Base-by-base conservation (phyloP, 1,140 invertebrate genomes). In the Pteromalus puparum region DNA sequence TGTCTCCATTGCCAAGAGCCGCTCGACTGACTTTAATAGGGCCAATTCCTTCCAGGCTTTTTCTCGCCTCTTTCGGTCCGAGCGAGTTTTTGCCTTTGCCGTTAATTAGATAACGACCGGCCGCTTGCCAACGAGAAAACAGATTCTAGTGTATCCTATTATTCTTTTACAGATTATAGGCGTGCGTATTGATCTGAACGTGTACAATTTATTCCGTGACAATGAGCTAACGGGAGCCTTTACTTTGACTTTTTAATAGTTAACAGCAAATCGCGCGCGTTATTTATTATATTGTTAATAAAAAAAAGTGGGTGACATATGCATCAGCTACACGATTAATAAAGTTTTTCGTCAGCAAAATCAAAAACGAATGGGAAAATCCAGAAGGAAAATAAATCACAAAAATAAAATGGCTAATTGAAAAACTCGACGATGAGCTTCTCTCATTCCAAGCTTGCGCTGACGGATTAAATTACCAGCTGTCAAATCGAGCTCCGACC, bases 401-500 rank as follows among this genome's bases (percentile, higher is more conserved):
- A n/a, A 61, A 61, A 80, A 70, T 30, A 24, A 53, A 48, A 81
- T 61, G 1, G 42, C 18, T 73, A 81, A 81, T 81, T 81, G 68
- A 81, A 81, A 81, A 48, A 34, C 26, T n/a, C 68, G 21, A 53
- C 48, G 30, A 81, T 81, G 72, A 53, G 68, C 79, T 73, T 81
- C 18, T 73, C 48, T 53, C 46, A 26, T 21, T 74, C 3, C 10
- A 38, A 34, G 72, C 72, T 12, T 26, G 13, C n/a, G 34, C n/a
- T 12, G 13, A 1, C 0, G 79, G 68, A 81, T 81, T 75, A 82
- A 82, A 82, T 82, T 74, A 74, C 70, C 48, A 82, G 72, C 70
- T 65, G 72, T 74, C 70, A 74, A 65, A 75, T 13, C n/a, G n/a
- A 48, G 30, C 4, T 15, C 10, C 79, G 67, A 67, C n/a, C 34